Evolutionary conservation across 2,888 invertebrate species (phyloP).

Genomic region (Orthosia gothica): DNA sequence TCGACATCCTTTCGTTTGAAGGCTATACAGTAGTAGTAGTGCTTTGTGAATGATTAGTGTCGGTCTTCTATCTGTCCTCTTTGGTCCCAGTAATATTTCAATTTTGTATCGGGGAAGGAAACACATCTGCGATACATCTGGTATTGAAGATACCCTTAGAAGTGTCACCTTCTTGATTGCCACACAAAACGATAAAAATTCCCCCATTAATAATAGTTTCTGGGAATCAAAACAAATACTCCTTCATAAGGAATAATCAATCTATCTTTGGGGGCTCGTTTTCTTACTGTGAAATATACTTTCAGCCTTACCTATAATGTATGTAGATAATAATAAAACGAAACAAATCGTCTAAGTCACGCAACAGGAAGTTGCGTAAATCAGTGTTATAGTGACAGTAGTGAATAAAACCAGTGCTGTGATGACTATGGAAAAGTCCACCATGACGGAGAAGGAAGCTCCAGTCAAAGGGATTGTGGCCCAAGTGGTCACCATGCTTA

Average conservation of each 20-base stretch:
- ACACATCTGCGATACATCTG: not conserved
- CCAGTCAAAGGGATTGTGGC: constrained; percentile 90
- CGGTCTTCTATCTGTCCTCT: not conserved
- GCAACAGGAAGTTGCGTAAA: constrained; percentile 40
- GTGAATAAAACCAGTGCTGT: constrained; percentile 66
- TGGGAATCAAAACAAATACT: not conserved
- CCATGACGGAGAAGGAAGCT: constrained; percentile 86
- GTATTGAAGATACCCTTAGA: not conserved
- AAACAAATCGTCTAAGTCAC: constrained; percentile 12
- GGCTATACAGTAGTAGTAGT: not conserved
- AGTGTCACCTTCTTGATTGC: too few relatives aligned
- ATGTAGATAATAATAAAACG: constrained; percentile 37
- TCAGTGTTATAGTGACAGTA: constrained; percentile 53
- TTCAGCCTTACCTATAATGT: constrained; percentile 11
- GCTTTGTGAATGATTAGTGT: not conserved
- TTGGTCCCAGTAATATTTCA: not conserved
- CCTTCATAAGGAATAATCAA: not conserved
- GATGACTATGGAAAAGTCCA: constrained; percentile 87
- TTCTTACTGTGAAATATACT: constrained; percentile 2
- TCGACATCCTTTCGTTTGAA: not conserved
- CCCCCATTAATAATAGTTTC: not conserved
- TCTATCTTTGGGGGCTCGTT: constrained; percentile 15
- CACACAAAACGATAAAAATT: too few relatives aligned
- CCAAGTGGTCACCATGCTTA: constrained; percentile 90
- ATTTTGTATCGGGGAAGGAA: not conserved